These are phyloP conservation scores for Cardiocondyla obscurior DNA, from an alignment of 1,140 invertebrate species.

Conservation along the genomic window DNA sequence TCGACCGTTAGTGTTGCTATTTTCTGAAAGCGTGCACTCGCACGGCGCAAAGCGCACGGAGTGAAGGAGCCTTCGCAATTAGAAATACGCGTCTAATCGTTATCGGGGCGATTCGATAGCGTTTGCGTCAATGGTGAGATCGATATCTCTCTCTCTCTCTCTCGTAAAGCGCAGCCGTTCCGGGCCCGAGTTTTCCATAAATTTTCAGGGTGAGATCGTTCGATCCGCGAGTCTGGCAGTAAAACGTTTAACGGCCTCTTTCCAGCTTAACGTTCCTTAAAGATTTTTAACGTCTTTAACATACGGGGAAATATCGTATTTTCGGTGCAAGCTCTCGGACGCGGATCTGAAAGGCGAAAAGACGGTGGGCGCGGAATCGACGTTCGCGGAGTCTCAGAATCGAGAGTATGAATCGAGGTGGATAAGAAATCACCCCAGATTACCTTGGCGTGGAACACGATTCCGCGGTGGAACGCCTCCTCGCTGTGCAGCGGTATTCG, in stretches of 20 bases:
- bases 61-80: background rate
- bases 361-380: too few relatives aligned
- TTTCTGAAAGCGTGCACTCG: constrained; percentile 15
- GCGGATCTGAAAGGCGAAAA: background rate
- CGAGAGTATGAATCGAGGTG: constrained; percentile 16
- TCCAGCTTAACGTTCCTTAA: background rate
- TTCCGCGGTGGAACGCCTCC: constrained; percentile 98
- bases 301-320: background rate
- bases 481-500: constrained; percentile 97
- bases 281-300: background rate
- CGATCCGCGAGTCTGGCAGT: background rate
- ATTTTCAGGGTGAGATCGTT: background rate
- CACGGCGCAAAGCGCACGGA: background rate
- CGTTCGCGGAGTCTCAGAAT: too few relatives aligned
- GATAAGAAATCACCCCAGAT: constrained; percentile 61
- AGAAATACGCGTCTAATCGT: background rate
- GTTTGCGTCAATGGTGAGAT: background rate
- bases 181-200: background rate
- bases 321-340: background rate
- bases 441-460: constrained; percentile 99
- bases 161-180: background rate
- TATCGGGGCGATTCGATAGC: background rate
- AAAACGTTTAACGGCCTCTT: background rate
- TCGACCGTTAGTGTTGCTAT: constrained; percentile 41
- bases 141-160: background rate